phyloP scores from a whole-genome alignment of 2,888 invertebrate species.

The Heliconius erato region DNA sequence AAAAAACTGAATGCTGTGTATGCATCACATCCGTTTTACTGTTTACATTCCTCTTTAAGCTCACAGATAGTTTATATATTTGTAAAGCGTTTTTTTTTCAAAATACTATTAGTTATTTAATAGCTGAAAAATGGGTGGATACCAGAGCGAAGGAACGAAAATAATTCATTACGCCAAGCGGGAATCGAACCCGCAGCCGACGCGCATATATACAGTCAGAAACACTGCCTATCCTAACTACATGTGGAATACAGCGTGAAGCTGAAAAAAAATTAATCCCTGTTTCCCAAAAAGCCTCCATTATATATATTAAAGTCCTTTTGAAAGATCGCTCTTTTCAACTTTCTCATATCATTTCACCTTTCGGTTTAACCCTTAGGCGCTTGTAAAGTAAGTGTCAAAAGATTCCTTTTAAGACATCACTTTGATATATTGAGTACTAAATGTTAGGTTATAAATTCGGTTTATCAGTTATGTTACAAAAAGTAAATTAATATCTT shows the following conservation, averaged over 20 bases:
- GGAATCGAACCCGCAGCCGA: not conserved
- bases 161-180: not conserved
- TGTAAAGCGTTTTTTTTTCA: not conserved
- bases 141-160: not conserved
- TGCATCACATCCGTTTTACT: not conserved
- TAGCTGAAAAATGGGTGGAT: not conserved
- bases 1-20: not conserved
- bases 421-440: not conserved
- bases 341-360: slow-evolving; percentile 14
- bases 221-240: too few species aligned
- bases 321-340: slow-evolving; percentile 14
- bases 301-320: slow-evolving; percentile 32
- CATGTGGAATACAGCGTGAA: not conserved
- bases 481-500: too few species aligned
- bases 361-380: slow-evolving; percentile 32
- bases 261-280: not conserved
- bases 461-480: too few species aligned
- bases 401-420: not conserved
- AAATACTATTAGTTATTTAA: not conserved
- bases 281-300: not conserved
- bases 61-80: not conserved
- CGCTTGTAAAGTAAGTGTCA: not conserved
- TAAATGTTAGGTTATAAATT: not conserved
- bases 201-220: too few species aligned
- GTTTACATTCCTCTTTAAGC: not conserved